A percentile compares a stretch with the other conserved stretches of the same genome.
Conservation (phyloP, 2,113 vertebrate genomes). For the Noturus placidus region DNA sequence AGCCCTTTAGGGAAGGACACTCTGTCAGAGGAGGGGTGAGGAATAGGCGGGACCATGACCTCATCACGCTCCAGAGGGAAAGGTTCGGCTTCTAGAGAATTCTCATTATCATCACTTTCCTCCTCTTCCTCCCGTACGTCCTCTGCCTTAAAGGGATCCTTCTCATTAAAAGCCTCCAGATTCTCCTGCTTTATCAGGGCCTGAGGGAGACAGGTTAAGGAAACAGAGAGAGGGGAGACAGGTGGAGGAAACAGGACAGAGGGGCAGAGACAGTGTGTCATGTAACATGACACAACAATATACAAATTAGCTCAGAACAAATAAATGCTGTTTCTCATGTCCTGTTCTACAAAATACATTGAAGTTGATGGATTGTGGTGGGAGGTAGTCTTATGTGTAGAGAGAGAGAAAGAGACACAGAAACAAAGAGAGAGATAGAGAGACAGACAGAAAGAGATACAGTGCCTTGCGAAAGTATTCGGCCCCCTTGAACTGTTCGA, state of each 20-base stretch:
- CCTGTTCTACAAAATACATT: neutral
- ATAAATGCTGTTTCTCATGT: neutral
- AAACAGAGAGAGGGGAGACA: neutral
- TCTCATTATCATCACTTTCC: slow-evolving; percentile 92
- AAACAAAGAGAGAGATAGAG: too few relatives aligned
- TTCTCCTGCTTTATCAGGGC: slow-evolving; percentile 97
- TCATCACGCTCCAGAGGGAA: slow-evolving; percentile 93
- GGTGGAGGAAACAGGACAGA: neutral
- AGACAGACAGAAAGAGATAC: neutral
- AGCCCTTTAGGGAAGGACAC: slow-evolving; percentile 93
- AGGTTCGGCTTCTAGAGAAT: slow-evolving; percentile 86
- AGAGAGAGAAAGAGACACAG: too few relatives aligned
- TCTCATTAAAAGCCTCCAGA: slow-evolving; percentile 95
- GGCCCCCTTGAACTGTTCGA: too few relatives aligned
- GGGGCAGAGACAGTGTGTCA: neutral
- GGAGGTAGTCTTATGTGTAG: too few relatives aligned
- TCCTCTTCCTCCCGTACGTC: slow-evolving; percentile 94
- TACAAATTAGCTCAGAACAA: neutral
- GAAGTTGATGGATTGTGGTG: neutral
- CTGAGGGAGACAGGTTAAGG: slow-evolving; percentile 60
- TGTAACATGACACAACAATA: neutral
- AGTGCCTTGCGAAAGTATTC: too few relatives aligned
- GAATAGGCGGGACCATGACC: slow-evolving; percentile 88
- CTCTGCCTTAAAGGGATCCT: slow-evolving; percentile 93
- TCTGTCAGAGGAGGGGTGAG: slow-evolving; percentile 86